Percentiles rank a stretch among this genome's conserved stretches.
Conservation (phyloP, 1,140 invertebrate species). For the Leucophenga varia region DNA sequence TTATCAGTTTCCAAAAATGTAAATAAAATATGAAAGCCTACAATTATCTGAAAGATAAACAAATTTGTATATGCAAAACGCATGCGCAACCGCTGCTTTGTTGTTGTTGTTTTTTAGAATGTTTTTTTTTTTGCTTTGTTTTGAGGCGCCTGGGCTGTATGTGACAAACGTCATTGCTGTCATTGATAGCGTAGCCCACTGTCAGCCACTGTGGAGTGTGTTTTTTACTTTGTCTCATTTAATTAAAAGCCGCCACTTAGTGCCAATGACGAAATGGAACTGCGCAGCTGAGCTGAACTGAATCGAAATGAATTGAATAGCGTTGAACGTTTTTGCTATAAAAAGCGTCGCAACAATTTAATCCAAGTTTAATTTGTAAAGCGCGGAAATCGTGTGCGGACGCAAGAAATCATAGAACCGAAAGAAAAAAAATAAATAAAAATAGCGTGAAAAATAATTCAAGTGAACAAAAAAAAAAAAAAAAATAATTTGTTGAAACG, state of each 20-base stretch:
- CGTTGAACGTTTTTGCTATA: slow-evolving; percentile 29
- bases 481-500: slow-evolving; percentile 10
- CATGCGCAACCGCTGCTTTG: slow-evolving; percentile 10
- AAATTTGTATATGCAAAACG: slow-evolving; percentile 25
- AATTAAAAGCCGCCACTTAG: too few relatives aligned
- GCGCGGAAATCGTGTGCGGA: slow-evolving; percentile 50
- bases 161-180: slow-evolving; percentile 26
- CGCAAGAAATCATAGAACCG: slow-evolving; percentile 30
- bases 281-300: slow-evolving; percentile 10
- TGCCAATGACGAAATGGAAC: too few relatives aligned
- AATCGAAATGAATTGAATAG: too few relatives aligned
- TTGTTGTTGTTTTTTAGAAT: too few relatives aligned
- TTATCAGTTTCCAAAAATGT: too few relatives aligned
- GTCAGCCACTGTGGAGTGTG: not conserved
- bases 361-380: slow-evolving; percentile 48
- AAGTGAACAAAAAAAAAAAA: slow-evolving; percentile 6
- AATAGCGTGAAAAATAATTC: slow-evolving; percentile 19
- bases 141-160: too few relatives aligned
- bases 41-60: slow-evolving; percentile 32
- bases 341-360: slow-evolving; percentile 30
- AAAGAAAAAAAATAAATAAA: slow-evolving; percentile 15
- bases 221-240: too few relatives aligned
- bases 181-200: slow-evolving; percentile 33
- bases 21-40: slow-evolving; percentile 21
- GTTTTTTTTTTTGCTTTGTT: too few relatives aligned